phyloP scores from a whole-genome alignment of 2,888 invertebrate species.

The Phortica magna region DNA sequence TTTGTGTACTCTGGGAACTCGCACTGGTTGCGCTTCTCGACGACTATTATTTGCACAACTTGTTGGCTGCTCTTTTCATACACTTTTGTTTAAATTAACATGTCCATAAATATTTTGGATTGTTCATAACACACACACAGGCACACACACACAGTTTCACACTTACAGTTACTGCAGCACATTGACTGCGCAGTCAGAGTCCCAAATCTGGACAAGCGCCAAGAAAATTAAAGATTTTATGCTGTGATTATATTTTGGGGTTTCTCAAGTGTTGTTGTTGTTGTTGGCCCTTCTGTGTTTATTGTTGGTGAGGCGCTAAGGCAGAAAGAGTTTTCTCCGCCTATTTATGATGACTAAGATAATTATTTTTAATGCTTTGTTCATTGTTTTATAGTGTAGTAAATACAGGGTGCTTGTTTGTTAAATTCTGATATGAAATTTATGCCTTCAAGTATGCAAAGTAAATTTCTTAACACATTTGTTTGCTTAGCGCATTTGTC shows the following conservation, averaged over 20 bases:
- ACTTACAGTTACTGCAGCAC: neutral
- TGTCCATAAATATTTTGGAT: conserved; percentile 60
- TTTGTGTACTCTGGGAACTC: conserved; percentile 37
- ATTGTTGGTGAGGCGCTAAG: conserved; percentile 6
- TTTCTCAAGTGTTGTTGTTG: neutral
- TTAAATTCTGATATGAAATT: neutral
- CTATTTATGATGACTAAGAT: conserved; percentile 48
- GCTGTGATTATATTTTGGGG: conserved; percentile 25
- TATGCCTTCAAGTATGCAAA: neutral
- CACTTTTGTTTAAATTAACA: conserved; percentile 63
- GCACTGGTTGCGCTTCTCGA: conserved; percentile 63
- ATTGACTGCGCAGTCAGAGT: neutral
- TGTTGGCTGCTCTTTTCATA: conserved; percentile 3
- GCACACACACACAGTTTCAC: neutral
- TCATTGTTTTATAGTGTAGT: conserved; percentile 56
- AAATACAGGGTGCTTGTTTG: neutral
- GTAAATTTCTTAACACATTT: neutral
- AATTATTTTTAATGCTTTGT: conserved; percentile 59
- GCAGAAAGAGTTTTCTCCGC: conserved; percentile 41
- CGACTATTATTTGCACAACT: conserved; percentile 47
- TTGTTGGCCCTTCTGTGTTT: conserved; percentile 15
- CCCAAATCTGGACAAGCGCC: conserved; percentile 30
- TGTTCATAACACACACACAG: conserved; percentile 11
- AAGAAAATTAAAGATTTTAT: conserved; percentile 29
- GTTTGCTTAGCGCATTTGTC: neutral